phyloP scores from a whole-genome alignment of 2,113 vertebrate genomes.

The Micromys minutus region DNA sequence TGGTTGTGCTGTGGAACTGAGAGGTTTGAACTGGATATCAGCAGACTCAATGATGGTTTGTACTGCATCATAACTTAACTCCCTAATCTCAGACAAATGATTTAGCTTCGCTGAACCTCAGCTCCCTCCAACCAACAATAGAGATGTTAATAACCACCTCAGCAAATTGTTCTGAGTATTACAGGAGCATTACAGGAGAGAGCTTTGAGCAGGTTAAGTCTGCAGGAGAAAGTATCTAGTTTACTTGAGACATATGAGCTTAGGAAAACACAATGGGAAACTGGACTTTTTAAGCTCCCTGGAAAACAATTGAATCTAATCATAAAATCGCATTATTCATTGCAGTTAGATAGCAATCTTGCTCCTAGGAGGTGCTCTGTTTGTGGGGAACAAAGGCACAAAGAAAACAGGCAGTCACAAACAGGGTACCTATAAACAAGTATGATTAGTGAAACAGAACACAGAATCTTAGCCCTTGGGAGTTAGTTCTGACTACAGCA shows the following conservation, averaged over 20 bases:
- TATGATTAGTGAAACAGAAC: not conserved
- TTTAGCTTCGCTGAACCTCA: constrained; percentile 30
- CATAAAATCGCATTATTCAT: constrained; percentile 40
- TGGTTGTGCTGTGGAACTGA: not conserved
- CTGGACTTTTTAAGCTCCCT: not conserved
- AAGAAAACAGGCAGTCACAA: not conserved
- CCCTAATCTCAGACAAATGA: constrained; percentile 38
- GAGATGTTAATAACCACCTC: not conserved
- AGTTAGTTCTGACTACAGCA: not conserved
- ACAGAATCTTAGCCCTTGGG: not conserved
- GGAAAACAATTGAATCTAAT: constrained; percentile 35
- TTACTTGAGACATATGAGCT: constrained; percentile 30
- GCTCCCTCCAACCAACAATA: not conserved
- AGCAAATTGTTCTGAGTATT: constrained; percentile 29
- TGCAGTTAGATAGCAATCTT: not conserved
- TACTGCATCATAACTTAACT: constrained; percentile 20
- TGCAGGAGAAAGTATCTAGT: not conserved
- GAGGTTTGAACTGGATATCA: not conserved
- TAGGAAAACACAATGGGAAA: constrained; percentile 17
- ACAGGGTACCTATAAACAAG: not conserved
- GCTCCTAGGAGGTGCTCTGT: not conserved
- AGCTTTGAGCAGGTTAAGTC: not conserved
- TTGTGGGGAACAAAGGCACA: not conserved
- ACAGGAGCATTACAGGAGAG: not conserved
- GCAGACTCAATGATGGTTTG: not conserved